Evolutionary conservation across 2,888 invertebrate genomes (phyloP).

Genomic region (Andrena bucephala): DNA sequence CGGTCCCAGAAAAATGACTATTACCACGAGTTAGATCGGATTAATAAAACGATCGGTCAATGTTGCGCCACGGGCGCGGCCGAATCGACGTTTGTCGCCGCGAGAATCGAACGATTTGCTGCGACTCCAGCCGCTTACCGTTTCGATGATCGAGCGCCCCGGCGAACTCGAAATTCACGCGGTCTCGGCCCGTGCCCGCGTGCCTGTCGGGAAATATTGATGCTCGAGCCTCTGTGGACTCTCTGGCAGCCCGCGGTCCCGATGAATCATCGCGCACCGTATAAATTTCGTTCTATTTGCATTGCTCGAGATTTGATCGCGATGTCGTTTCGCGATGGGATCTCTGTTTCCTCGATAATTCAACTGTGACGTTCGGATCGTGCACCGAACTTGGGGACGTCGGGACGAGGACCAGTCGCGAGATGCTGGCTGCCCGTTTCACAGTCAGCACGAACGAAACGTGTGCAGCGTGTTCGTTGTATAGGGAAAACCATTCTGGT

Average conservation of each 20-base stretch:
- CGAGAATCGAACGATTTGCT: constrained; percentile 39
- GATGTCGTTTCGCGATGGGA: too few species aligned
- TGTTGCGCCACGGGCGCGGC: constrained; percentile 64
- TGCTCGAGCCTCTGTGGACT: neutral
- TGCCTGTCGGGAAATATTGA: constrained; percentile 4
- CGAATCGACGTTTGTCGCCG: constrained; percentile 48
- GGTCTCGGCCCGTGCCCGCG: neutral
- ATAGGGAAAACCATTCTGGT: too few species aligned
- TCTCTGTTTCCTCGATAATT: too few species aligned
- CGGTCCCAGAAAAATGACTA: constrained; percentile 69
- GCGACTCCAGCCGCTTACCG: constrained; percentile 3
- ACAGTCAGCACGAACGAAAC: neutral
- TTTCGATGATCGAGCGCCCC: constrained; percentile 32
- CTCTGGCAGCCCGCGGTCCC: neutral
- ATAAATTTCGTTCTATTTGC: constrained; percentile 4
- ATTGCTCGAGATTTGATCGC: constrained; percentile 1
- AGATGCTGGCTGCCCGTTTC: too few species aligned
- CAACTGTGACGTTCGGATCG: too few species aligned
- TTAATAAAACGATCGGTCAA: constrained; percentile 82
- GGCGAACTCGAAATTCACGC: neutral
- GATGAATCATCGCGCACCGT: neutral
- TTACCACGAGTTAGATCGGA: constrained; percentile 69
- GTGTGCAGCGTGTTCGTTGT: neutral
- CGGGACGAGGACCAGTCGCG: too few species aligned
- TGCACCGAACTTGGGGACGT: too few species aligned